Conservation (phyloP, 1,140 invertebrate genomes). For the Pentalonia nigronervosa region DNA sequence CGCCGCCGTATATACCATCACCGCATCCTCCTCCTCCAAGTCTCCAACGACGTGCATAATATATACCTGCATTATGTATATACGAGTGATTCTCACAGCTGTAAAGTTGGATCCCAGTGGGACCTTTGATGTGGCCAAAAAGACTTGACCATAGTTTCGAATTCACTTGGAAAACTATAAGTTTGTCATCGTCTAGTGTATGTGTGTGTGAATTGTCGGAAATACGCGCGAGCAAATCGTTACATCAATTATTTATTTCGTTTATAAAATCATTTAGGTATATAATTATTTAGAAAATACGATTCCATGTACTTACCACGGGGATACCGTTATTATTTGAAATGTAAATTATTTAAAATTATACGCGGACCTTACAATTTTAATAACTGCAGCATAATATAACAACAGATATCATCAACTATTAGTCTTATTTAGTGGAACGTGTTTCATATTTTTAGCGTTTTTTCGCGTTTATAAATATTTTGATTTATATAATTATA, state of each 20-base stretch:
- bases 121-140: constrained; percentile 5
- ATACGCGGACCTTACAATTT: neutral
- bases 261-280: neutral
- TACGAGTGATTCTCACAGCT: neutral
- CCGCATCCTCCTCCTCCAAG: neutral
- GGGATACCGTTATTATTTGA: neutral
- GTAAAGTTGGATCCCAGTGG: neutral
- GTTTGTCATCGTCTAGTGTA: neutral
- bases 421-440: neutral
- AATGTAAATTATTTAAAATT: neutral
- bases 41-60: neutral
- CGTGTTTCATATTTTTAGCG: neutral
- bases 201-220: neutral
- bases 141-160: neutral
- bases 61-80: neutral
- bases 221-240: neutral
- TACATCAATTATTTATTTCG: neutral
- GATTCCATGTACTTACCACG: neutral
- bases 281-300: neutral
- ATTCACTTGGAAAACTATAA: neutral
- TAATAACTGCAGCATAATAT: neutral
- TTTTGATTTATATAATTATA: neutral
- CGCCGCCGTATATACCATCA: no score
- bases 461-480: neutral
- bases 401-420: neutral